phyloP scores from a whole-genome alignment of 1,140 invertebrate species.

The Palaemon carinicauda region DNA sequence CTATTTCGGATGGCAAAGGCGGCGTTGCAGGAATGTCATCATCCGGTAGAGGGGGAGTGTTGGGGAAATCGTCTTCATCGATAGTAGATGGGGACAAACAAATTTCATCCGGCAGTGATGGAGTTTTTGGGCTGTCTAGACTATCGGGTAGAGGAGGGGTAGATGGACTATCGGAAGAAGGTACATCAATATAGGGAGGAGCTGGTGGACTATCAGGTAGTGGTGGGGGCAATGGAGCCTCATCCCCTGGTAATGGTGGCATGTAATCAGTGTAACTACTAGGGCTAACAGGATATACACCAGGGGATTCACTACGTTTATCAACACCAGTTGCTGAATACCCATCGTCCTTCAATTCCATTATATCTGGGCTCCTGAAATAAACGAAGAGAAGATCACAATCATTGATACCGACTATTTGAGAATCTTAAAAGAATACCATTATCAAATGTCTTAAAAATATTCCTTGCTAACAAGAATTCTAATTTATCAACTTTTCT shows the following conservation, averaged over 20 bases:
- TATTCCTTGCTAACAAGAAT: no score
- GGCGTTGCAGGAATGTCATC: slow-evolving; percentile 13
- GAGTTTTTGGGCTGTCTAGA: slow-evolving; percentile 20
- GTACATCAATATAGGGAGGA: no score
- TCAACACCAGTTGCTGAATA: no score
- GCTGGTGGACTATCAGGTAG: slow-evolving; percentile 9
- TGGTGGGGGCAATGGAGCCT: slow-evolving; percentile 3
- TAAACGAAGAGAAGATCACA: not conserved
- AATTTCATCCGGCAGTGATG: slow-evolving; percentile 17
- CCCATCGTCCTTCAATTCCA: not conserved
- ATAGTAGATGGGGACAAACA: slow-evolving; percentile 2
- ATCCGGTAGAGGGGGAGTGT: not conserved
- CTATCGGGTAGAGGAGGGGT: slow-evolving; percentile 14
- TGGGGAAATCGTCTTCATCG: slow-evolving; percentile 24
- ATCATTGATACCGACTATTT: no score
- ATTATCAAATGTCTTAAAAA: no score
- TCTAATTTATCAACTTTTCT: no score
- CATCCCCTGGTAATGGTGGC: slow-evolving; percentile 40
- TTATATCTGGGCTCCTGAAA: slow-evolving; percentile 38
- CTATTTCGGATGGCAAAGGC: not conserved
- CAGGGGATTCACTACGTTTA: not conserved
- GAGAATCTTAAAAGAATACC: no score
- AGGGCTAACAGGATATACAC: not conserved
- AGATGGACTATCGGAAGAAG: slow-evolving; percentile 12
- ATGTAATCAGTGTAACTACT: not conserved